These are phyloP conservation scores for Cheilosia scutellata DNA, from an alignment of 2,888 invertebrate species.

Conservation along the genomic window DNA sequence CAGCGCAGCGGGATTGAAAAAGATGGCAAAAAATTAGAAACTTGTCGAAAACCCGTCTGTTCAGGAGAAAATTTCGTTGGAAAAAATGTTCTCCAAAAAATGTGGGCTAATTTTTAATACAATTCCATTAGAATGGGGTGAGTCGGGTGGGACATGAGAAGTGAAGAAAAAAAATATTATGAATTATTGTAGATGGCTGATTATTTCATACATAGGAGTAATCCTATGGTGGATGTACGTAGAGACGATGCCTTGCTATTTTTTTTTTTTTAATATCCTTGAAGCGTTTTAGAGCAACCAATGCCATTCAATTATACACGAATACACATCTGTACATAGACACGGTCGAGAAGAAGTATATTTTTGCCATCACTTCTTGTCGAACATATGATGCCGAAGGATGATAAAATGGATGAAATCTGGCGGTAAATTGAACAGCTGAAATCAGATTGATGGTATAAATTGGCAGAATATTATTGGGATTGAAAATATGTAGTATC, in stretches of 20 bases:
- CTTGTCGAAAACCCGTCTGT: conserved; percentile 8
- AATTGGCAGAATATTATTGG: conserved; percentile 28
- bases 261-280: conserved; percentile 26
- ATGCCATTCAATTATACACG: conserved; percentile 30
- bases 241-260: neutral
- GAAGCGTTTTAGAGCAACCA: conserved; percentile 24
- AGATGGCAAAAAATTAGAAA: neutral
- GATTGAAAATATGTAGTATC: neutral
- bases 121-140: conserved; percentile 20
- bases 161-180: neutral
- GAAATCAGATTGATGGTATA: conserved; percentile 38
- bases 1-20: conserved; percentile 1
- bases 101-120: conserved; percentile 33
- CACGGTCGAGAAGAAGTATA: conserved; percentile 3
- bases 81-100: neutral
- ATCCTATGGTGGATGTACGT: neutral
- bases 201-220: conserved; percentile 20
- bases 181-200: conserved; percentile 31
- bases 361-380: conserved; percentile 24
- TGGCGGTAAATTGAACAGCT: conserved; percentile 31
- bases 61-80: neutral
- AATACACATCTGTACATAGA: conserved; percentile 3
- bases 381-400: conserved; percentile 16
- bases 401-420: conserved; percentile 27
- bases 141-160: neutral